These are phyloP conservation scores for Phocoena phocoena DNA, from an alignment of 2,113 vertebrate species.

Conservation along the genomic window DNA sequence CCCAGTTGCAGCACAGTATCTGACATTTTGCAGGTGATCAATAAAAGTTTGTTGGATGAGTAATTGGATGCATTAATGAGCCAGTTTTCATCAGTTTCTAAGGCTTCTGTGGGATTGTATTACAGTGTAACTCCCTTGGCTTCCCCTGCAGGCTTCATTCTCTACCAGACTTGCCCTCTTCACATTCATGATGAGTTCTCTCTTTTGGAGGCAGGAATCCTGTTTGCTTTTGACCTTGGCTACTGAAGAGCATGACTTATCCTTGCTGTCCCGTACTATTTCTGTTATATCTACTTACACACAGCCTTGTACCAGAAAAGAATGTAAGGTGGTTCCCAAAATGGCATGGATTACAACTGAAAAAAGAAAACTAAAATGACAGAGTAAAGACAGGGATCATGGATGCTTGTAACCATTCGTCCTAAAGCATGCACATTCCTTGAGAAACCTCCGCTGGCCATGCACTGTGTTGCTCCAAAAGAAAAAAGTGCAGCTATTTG, in stretches of 20 bases:
- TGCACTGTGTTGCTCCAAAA: background rate
- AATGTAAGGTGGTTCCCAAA: background rate
- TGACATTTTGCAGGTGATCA: background rate
- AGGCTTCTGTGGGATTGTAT: background rate
- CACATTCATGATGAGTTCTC: background rate
- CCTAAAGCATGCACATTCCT: background rate
- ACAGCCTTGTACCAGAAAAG: background rate
- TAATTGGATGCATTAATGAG: background rate
- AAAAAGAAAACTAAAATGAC: background rate
- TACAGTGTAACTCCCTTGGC: background rate
- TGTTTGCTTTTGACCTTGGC: background rate
- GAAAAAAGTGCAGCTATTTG: background rate
- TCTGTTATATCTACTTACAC: background rate
- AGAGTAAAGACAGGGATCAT: background rate
- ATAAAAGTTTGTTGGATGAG: background rate
- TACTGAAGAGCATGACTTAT: background rate
- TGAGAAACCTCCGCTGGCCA: background rate
- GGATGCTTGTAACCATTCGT: background rate
- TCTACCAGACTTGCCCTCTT: background rate
- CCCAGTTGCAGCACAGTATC: background rate
- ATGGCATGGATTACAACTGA: background rate
- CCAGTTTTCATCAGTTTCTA: background rate
- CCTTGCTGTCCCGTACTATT: background rate
- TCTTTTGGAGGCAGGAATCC: background rate
- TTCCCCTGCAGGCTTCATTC: background rate